Evolutionary conservation across 2,888 invertebrate genomes (phyloP), one percentile per base, ranked within the genome.

Genomic region (Cordylochernes scorpioides): DNA sequence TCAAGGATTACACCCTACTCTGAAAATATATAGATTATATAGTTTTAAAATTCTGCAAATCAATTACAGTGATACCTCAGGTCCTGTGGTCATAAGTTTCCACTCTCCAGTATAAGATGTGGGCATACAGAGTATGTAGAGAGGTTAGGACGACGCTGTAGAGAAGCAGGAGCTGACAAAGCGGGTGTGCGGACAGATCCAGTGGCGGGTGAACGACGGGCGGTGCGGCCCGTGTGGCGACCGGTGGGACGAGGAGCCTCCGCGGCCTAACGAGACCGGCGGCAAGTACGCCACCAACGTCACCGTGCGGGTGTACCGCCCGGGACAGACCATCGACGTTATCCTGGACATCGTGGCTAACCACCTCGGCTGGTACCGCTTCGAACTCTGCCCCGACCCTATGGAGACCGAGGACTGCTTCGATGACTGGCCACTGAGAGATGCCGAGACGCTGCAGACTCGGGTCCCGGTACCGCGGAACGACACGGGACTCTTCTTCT

Each of bases 171-270:
- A n/a, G n/a, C n/a, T n/a, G n/a, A n/a, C 10, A 25, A 8, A 25
- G 10, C 9, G 8, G 9, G 8, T n/a, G n/a, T 7, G 16, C 14
- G 14, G 18, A 4, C 5, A 39, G 39, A 25, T 29, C 19, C 39
- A 34, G 12, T 39, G 40, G 32, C 28, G 39, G 26, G 34, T 31
- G 5, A 42, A 42, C 21, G 35, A 35, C 10, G 44, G 44, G 3
- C 42, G 39, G 27, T 44, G 44, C 17, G 44, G 44, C 4, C 14
- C 42, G 9, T 44, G 44, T 26, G 44, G 44, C 9, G 44, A 44
- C 30, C 25, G 39, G 6, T 43, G 31, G 27, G 35, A 38, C 26
- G 10, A 31, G 3, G 29, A 30, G 1, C 18, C 24, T 17, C 38
- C 37, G 7, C 27, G 44, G 27, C 33, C 31, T 10, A 42, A 44